Evolutionary conservation across 2,888 invertebrate species (phyloP), one percentile per base, ranked within the genome.

Genomic region (Isoperla grammatica): DNA sequence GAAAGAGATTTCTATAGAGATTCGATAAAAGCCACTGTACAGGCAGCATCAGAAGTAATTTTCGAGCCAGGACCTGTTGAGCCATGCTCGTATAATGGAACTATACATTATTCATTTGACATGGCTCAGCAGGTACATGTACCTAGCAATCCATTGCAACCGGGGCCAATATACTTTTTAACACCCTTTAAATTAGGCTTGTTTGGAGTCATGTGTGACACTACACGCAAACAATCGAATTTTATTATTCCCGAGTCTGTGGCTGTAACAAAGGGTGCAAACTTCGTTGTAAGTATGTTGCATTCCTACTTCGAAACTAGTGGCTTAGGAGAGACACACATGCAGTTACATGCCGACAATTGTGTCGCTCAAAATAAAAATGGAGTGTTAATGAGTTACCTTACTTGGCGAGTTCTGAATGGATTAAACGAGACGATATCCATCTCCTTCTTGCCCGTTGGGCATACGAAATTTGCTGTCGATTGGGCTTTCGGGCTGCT

Each of bases 331-430:
- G 63, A 59, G 48, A 23, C 49, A n/a, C 9, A 12, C 4, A 53
- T 61, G 42, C 13, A 29, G 19, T 19, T 61, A 12, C 64, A 63
- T 49, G 61, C 60, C 1, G 64, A 65, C 37, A 65, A 63, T 29
- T 64, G 63, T 61, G 50, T 55, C 2, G 64, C 43, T 11, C 63
- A 65, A 23, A 65, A 65, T 46, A 65, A 63, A 57, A 63, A 61
- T 46, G 57, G 49, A 15, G 59, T 61, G 22, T 12, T 59, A 11
- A 19, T 61, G 1, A 53, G 43, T 2, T 63, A 50, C 40, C 17
- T 56, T 8, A 4, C 3, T 9, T 1, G 23, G 29, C 29, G 29
- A 29, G 8, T 29, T 6, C 8, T 29, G 12, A 20, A 22, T 15
- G 5, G n/a, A 17, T 13, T n/a, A n/a, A 23, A 49, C 35, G 15